Conservation (phyloP, 2,888 invertebrate species). For the Loripinus fragilis region DNA sequence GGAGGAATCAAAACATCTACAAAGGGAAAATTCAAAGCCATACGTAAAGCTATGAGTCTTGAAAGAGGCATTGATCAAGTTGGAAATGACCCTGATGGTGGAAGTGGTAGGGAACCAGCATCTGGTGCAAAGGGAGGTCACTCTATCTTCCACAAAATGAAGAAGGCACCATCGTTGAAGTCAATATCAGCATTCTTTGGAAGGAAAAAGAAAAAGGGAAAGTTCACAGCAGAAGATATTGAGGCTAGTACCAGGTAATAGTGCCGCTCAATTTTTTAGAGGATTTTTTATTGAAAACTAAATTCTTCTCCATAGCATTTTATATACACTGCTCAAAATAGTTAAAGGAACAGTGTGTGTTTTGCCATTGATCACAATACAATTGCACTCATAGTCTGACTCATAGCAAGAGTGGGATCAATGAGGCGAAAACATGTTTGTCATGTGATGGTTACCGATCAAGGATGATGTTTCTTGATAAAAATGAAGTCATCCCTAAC, state of each 20-base stretch:
- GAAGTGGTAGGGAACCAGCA: constrained; percentile 19
- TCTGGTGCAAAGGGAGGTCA: constrained; percentile 33
- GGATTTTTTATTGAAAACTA: no score
- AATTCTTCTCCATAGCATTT: no score
- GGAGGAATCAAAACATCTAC: constrained; percentile 58
- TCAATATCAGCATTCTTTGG: constrained; percentile 61
- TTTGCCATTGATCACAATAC: no score
- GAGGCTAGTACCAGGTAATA: constrained; percentile 34
- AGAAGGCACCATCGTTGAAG: constrained; percentile 65
- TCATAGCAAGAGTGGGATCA: no score
- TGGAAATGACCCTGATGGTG: constrained; percentile 37
- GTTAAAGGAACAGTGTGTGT: no score
- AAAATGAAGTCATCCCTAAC: no score
- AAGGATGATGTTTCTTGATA: no score
- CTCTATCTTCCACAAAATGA: constrained; percentile 52
- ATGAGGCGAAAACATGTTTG: no score
- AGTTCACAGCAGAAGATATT: constrained; percentile 45
- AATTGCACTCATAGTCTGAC: no score
- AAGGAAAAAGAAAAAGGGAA: constrained; percentile 55
- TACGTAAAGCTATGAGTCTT: constrained; percentile 71
- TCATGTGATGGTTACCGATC: no score
- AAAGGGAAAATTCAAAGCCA: constrained; percentile 62
- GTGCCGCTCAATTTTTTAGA: no score
- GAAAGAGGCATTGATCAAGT: constrained; percentile 66
- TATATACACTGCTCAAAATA: no score